Percentiles rank a stretch among this genome's conserved stretches.
Conservation (phyloP, 2,888 invertebrate species). For the Rotaria socialis region DNA sequence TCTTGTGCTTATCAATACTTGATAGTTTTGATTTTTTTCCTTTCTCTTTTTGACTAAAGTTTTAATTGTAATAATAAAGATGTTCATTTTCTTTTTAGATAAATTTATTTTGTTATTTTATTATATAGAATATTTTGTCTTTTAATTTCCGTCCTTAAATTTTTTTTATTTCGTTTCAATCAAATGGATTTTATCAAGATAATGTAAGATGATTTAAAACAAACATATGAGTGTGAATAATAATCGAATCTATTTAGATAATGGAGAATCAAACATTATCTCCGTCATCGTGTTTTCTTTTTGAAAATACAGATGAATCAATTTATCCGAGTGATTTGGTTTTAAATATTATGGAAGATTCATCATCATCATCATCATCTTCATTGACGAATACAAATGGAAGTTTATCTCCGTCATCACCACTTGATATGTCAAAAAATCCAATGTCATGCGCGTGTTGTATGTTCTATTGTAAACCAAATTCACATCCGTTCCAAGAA, state of each 20-base stretch:
- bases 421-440: not conserved
- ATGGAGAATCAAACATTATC: not conserved
- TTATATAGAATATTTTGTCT: not conserved
- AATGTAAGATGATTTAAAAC: not conserved
- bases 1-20: not conserved
- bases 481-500: conserved; percentile 45
- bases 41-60: not conserved
- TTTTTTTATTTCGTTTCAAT: not conserved
- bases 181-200: not conserved
- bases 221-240: no score
- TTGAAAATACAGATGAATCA: conserved; percentile 30
- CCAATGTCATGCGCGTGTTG: conserved; percentile 36
- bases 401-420: not conserved
- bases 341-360: conserved; percentile 44
- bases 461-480: conserved; percentile 41
- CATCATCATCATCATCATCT: conserved; percentile 32
- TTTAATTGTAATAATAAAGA: not conserved
- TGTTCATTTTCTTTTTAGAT: not conserved
- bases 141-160: conserved; percentile 6
- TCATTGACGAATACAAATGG: not conserved
- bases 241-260: not conserved
- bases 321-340: conserved; percentile 38
- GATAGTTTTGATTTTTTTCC: not conserved
- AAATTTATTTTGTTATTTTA: not conserved
- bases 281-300: not conserved